Evolutionary conservation across 23 tunicate genomes (phyloP).

Genomic region (Trididemnum clinides): DNA sequence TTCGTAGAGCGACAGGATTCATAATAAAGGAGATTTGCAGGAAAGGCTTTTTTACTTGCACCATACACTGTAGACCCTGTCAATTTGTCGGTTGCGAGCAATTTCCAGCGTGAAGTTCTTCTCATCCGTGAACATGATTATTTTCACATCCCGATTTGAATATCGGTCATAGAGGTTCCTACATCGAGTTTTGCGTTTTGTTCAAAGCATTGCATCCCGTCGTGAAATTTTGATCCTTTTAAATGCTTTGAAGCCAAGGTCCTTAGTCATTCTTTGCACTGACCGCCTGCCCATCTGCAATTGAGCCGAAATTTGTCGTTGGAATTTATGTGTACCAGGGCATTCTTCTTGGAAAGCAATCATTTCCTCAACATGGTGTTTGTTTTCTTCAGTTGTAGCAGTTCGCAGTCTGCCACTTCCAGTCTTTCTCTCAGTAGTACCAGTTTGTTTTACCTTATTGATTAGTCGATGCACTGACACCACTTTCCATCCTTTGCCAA

Average conservation of each 20-base stretch:
- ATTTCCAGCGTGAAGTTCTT: slow-evolving; percentile 3
- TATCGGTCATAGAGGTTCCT: slow-evolving; percentile 16
- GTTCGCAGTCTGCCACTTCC: slow-evolving; percentile 18
- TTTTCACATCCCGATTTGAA: slow-evolving; percentile 9
- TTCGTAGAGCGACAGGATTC: not conserved
- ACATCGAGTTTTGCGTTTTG: not conserved
- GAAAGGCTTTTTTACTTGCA: not conserved
- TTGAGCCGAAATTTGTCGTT: not conserved
- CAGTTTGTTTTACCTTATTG: slow-evolving; percentile 6
- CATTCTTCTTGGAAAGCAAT: not conserved
- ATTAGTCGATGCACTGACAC: slow-evolving; percentile 18
- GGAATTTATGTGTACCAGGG: not conserved
- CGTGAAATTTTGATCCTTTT: slow-evolving; percentile 1
- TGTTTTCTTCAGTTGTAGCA: slow-evolving; percentile 17
- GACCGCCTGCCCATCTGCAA: not conserved
- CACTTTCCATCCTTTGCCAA: slow-evolving; percentile 7
- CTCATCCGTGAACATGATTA: not conserved
- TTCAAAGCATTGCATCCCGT: not conserved
- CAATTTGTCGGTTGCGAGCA: not conserved
- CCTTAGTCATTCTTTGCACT: not conserved
- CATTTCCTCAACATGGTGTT: not conserved
- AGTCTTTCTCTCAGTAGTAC: slow-evolving; percentile 9
- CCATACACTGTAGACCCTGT: not conserved
- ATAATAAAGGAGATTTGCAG: not conserved
- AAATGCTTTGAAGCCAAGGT: not conserved